These are phyloP conservation scores for Ochotona princeps DNA, from an alignment of 2,113 vertebrate species.

Conservation along the genomic window DNA sequence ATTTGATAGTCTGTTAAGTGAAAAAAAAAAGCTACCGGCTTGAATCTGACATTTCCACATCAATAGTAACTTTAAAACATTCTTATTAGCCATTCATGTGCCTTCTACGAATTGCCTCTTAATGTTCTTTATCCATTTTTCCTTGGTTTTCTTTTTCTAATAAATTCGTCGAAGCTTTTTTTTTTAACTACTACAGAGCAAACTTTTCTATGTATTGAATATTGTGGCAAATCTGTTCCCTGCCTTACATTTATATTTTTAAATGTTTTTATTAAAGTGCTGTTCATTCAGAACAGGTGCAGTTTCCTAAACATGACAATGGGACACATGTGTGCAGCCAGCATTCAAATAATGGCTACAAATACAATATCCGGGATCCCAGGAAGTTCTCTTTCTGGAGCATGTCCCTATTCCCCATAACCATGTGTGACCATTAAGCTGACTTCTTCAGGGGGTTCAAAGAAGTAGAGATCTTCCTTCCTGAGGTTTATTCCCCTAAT, in stretches of 20 bases:
- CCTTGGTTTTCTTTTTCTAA: not conserved
- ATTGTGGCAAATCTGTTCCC: not conserved
- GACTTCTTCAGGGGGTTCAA: not conserved
- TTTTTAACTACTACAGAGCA: not conserved
- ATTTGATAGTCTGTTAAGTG: not conserved
- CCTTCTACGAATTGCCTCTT: not conserved
- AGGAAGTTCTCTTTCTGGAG: not conserved
- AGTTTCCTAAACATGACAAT: not conserved
- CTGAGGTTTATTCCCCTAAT: no score
- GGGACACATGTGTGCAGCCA: not conserved
- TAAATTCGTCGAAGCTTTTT: not conserved
- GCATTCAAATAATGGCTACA: not conserved
- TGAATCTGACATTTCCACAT: conserved; percentile 18
- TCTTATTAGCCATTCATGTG: not conserved
- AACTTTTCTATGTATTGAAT: not conserved
- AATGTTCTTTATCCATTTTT: not conserved
- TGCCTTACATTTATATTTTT: not conserved
- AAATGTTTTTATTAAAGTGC: conserved; percentile 1
- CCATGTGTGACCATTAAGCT: not conserved
- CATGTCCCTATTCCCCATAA: not conserved
- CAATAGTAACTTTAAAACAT: not conserved
- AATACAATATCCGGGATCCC: not conserved
- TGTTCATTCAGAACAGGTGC: not conserved
- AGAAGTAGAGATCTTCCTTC: no score
- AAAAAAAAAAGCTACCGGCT: not conserved